Evolutionary conservation across 2,797 vertebrate species (phyloP), one percentile per base, ranked within the genome.

Genomic region (Falco concolor): DNA sequence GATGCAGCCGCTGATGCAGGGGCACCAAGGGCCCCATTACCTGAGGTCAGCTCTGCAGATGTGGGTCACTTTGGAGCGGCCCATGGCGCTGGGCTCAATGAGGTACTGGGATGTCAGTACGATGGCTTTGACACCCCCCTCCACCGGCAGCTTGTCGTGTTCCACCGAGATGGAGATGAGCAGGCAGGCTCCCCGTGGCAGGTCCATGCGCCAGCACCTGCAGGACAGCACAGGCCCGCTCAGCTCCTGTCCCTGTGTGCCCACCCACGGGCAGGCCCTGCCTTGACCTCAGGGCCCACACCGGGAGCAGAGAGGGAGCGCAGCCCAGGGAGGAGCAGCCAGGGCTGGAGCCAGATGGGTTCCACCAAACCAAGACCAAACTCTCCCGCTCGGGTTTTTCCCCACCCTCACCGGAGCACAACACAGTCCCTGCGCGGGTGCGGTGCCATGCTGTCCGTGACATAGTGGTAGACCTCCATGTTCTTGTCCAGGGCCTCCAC

Each of bases 371-470:
- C 0, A 2, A 38, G 34, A 18, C 40, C 61, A 22, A 24, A 12
- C 6, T 44, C 50, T 9, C 8, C 15, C 1, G 0, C 27, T 3
- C 3, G 0, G 11, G 17, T 8, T 27, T 10, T 8, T 2, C 17
- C 27, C 64, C 9, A 30, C n/a, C 17, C 98, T 98, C 96, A 99
- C 98, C 98, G 97, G 47, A 99, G 98, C 52, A 98, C 98, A 50
- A 99, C 97, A 5, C 98, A 99, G 92, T 99, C 98, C 22, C 98
- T 93, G 89, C 97, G 98, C 0, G 98, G 98, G 77, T 98, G 98
- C 1, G 98, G 98, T 0, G 98, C 98, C 98, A 99, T 99, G 98
- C 98, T 99, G 97, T 99, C 98, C 0, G 97, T 98, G 54, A 98
- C 97, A 2, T 98, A 99, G 96, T 99, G 98, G 64, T 98, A 98